phyloP scores from a whole-genome alignment of 2,113 vertebrate genomes.

The Egretta garzetta region DNA sequence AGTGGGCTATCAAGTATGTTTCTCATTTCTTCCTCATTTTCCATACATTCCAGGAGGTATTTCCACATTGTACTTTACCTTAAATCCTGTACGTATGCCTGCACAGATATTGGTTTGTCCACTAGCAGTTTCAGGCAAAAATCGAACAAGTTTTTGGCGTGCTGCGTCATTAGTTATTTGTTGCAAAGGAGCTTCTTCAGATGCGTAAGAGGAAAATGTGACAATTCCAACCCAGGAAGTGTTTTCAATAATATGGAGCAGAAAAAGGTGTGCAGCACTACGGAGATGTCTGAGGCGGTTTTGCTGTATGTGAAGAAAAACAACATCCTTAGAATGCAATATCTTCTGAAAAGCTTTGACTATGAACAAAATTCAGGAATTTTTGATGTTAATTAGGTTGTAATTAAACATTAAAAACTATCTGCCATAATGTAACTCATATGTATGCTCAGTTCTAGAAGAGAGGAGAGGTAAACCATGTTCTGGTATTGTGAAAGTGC shows the following conservation, averaged over 20 bases:
- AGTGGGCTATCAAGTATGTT: not conserved
- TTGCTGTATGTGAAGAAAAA: slow-evolving; percentile 11
- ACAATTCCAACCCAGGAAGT: slow-evolving; percentile 71
- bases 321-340: not conserved
- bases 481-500: not conserved
- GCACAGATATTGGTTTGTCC: slow-evolving; percentile 65
- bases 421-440: not conserved
- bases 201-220: slow-evolving; percentile 7
- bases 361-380: not conserved
- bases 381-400: not conserved
- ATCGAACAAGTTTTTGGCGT: not conserved
- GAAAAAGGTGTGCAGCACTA: slow-evolving; percentile 64
- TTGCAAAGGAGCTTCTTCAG: not conserved
- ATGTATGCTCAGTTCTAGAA: not conserved
- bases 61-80: slow-evolving; percentile 42
- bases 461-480: not conserved
- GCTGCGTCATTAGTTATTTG: not conserved
- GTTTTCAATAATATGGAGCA: slow-evolving; percentile 66
- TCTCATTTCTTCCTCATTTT: not conserved
- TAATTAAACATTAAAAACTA: not conserved
- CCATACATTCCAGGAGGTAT: not conserved
- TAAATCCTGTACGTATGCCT: slow-evolving; percentile 55
- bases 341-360: not conserved
- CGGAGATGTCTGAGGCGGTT: slow-evolving; percentile 12
- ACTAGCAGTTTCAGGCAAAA: not conserved